Evolutionary conservation across 2,113 vertebrate species (phyloP).

Genomic region (Chunga burmeisteri): DNA sequence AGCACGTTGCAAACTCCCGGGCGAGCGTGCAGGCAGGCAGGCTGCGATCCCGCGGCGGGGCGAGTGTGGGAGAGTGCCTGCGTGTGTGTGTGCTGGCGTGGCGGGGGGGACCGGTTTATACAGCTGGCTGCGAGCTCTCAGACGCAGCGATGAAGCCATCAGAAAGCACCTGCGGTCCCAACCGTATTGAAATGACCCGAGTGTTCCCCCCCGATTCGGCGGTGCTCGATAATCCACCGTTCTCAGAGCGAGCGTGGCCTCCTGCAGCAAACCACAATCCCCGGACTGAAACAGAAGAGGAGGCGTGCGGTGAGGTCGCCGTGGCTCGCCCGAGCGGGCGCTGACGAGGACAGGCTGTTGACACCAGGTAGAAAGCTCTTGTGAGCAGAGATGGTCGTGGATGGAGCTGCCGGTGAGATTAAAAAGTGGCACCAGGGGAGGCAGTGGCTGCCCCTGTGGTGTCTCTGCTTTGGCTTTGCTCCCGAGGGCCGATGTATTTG

Average conservation of each 20-base stretch:
- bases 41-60: neutral
- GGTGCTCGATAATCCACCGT: neutral
- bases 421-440: neutral
- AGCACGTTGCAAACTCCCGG: neutral
- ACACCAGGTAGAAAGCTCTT: neutral
- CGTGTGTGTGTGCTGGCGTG: neutral
- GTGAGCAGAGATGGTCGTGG: neutral
- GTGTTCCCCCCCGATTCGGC: neutral
- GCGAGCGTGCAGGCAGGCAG: neutral
- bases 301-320: accelerated
- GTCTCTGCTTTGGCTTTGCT: neutral
- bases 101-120: neutral
- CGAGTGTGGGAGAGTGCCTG: neutral
- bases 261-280: slow-evolving; percentile 20
- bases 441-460: neutral
- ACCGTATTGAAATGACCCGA: slow-evolving; percentile 43
- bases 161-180: slow-evolving; percentile 69
- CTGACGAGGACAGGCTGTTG: neutral
- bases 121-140: slow-evolving; percentile 53
- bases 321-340: neutral
- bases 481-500: neutral
- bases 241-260: slow-evolving; percentile 8
- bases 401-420: neutral
- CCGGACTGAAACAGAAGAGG: neutral
- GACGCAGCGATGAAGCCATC: slow-evolving; percentile 29